Evolutionary conservation across 2,113 vertebrate species (phyloP).

Genomic region (Odocoileus hemionus): DNA sequence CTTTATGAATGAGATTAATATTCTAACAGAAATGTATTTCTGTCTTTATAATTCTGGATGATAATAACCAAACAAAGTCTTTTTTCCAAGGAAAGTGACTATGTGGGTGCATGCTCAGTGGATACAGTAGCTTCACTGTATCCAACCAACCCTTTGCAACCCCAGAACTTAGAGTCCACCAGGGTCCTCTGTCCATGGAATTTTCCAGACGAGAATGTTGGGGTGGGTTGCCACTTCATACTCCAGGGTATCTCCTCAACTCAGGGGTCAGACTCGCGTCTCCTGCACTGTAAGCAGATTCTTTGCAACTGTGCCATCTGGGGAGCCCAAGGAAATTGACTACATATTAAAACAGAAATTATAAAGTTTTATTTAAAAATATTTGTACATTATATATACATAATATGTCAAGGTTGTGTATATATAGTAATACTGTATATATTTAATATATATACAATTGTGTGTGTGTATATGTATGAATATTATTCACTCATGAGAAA

Average conservation of each 20-base stretch:
- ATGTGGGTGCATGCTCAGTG: background rate
- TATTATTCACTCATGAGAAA: background rate
- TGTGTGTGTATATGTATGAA: background rate
- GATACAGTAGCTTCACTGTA: background rate
- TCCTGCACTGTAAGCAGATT: background rate
- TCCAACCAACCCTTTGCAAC: background rate
- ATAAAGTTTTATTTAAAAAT: slow-evolving; percentile 7
- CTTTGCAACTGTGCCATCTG: background rate
- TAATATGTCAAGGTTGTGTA: background rate
- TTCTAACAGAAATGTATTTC: background rate
- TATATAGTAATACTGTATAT: background rate
- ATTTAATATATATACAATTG: background rate
- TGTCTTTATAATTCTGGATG: background rate
- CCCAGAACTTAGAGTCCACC: background rate
- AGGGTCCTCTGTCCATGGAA: background rate
- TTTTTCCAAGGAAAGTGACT: background rate
- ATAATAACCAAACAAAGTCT: background rate
- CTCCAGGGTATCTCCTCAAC: background rate
- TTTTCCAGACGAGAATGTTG: background rate
- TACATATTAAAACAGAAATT: background rate
- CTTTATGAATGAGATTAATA: background rate
- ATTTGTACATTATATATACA: background rate
- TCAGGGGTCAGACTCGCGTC: background rate
- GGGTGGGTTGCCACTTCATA: background rate
- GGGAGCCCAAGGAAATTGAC: background rate